These are phyloP conservation scores for Platycheirus albimanus DNA, from an alignment of 2,888 invertebrate genomes.

Conservation along the genomic window DNA sequence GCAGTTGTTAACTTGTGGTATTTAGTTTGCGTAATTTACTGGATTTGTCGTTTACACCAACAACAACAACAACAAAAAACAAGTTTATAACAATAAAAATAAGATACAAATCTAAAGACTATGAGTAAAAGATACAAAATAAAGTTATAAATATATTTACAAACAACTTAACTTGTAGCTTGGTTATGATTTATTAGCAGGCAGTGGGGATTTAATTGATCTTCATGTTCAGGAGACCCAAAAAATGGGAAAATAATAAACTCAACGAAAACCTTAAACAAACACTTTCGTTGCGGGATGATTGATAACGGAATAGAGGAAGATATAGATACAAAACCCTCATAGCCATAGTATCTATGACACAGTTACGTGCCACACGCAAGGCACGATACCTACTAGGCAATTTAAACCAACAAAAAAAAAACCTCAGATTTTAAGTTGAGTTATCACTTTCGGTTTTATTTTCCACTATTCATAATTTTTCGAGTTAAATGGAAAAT, in stretches of 20 bases:
- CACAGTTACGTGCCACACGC: slow-evolving; percentile 43
- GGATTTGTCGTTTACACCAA: slow-evolving; percentile 25
- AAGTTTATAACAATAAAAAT: slow-evolving; percentile 13
- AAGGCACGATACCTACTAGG: slow-evolving; percentile 13
- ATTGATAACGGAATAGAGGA: slow-evolving; percentile 42
- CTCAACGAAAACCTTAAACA: slow-evolving; percentile 32
- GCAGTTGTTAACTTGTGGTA: slow-evolving; percentile 28
- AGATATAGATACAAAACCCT: slow-evolving; percentile 19
- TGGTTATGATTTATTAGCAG: slow-evolving; percentile 21
- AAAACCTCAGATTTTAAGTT: neutral
- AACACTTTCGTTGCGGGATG: slow-evolving; percentile 40
- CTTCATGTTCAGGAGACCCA: neutral
- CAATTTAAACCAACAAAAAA: slow-evolving; percentile 9
- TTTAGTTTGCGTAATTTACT: slow-evolving; percentile 63
- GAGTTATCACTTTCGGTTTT: slow-evolving; percentile 28
- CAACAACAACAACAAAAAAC: neutral
- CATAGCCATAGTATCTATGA: slow-evolving; percentile 34
- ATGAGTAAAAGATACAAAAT: neutral
- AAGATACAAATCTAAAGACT: slow-evolving; percentile 15
- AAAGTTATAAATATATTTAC: neutral
- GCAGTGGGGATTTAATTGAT: slow-evolving; percentile 27
- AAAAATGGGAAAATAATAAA: slow-evolving; percentile 18
- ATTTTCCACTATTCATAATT: neutral
- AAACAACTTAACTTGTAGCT: neutral
- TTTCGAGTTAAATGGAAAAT: slow-evolving; percentile 6